Conservation (phyloP, 1,140 invertebrate genomes). For the Drosophila bipectinata region DNA sequence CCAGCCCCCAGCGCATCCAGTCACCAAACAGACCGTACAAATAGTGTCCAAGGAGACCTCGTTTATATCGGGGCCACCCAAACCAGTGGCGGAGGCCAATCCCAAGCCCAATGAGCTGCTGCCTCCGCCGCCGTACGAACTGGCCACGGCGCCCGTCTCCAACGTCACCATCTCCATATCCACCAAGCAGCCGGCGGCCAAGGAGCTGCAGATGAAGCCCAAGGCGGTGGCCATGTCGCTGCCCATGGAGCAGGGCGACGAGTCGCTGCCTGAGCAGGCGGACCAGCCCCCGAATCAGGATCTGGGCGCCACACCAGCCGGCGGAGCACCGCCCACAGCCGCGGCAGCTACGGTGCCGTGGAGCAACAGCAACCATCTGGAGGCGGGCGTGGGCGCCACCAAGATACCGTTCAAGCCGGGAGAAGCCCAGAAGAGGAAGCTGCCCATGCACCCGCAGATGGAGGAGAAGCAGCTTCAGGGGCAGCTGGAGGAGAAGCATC, state of each 20-base stretch:
- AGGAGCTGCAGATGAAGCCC: constrained; percentile 44
- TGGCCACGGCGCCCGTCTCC: constrained; percentile 53
- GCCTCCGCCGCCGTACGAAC: constrained; percentile 63
- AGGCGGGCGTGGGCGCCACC: constrained; percentile 1
- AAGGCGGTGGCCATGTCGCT: constrained; percentile 22
- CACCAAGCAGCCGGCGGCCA: constrained; percentile 52
- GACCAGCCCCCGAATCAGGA: constrained; percentile 12
- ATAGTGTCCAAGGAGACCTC: constrained; percentile 84
- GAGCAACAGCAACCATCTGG: constrained; percentile 29
- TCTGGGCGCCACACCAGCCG: constrained; percentile 1
- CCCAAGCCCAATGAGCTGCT: constrained; percentile 33
- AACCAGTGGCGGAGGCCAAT: constrained; percentile 16
- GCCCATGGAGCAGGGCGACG: constrained; percentile 27
- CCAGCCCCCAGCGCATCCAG: constrained; percentile 36
- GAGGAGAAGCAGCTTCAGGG: constrained; percentile 55
- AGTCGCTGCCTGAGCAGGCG: constrained; percentile 11
- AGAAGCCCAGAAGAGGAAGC: constrained; percentile 55
- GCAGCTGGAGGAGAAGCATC: constrained; percentile 19
- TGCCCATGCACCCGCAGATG: constrained; percentile 42
- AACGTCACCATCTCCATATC: constrained; percentile 73
- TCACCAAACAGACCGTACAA: constrained; percentile 63
- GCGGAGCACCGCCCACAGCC: background rate
- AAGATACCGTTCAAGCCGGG: constrained; percentile 17
- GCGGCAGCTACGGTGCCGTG: background rate
- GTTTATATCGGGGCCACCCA: constrained; percentile 79